phyloP scores from a whole-genome alignment of 1,140 invertebrate species.

The Phthorimaea operculella region DNA sequence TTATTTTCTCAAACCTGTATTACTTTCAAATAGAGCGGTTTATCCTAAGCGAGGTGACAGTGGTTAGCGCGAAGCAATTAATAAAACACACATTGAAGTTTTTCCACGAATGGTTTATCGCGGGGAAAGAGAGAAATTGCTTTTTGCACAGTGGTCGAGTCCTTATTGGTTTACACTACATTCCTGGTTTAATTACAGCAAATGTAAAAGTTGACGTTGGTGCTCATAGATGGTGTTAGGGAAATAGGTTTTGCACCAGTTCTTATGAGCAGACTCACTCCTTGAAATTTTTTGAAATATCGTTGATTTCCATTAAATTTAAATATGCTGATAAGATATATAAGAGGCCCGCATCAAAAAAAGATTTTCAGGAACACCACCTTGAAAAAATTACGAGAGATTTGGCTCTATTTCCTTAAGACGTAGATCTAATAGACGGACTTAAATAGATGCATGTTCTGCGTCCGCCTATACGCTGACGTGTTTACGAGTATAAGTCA shows the following conservation, averaged over 20 bases:
- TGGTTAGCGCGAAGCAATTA: constrained; percentile 29
- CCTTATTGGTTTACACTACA: constrained; percentile 22
- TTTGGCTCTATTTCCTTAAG: no score
- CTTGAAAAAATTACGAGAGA: no score
- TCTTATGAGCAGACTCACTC: no score
- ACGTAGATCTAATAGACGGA: neutral
- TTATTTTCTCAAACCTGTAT: constrained; percentile 15
- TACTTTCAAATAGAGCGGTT: constrained; percentile 19
- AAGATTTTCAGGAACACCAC: no score
- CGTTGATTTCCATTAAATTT: no score
- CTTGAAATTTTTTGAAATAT: no score
- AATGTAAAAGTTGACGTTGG: constrained; percentile 38
- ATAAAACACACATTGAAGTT: constrained; percentile 45
- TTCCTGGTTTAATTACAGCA: constrained; percentile 30
- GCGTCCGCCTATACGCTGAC: constrained; percentile 8
- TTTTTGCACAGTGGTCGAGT: constrained; percentile 24
- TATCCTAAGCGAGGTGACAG: constrained; percentile 16
- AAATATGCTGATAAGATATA: no score
- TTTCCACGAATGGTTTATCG: constrained; percentile 31
- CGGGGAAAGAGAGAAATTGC: constrained; percentile 39
- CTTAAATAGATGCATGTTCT: constrained; percentile 5
- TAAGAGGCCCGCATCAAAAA: no score
- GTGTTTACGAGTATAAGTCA: constrained; percentile 13
- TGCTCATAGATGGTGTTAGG: neutral
- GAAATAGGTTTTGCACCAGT: no score